These are phyloP conservation scores for Notoglanidium macrostoma DNA, from an alignment of 2,797 vertebrate species.

Conservation along the genomic window DNA sequence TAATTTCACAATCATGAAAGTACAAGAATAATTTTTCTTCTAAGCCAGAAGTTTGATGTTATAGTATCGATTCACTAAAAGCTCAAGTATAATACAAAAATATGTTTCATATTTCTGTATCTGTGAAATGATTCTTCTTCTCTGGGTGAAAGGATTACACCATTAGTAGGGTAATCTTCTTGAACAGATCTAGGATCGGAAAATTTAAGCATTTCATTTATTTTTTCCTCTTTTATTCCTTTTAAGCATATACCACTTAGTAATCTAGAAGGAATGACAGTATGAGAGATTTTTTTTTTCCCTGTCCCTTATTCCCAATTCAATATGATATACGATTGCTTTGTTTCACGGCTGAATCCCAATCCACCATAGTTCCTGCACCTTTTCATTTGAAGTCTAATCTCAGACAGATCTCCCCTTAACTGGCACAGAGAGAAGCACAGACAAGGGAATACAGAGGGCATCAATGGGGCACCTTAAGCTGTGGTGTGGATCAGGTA, in stretches of 20 bases:
- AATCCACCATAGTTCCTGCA: conserved; percentile 67
- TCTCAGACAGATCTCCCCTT: conserved; percentile 63
- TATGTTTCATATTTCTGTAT: background rate
- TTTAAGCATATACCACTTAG: conserved; percentile 27
- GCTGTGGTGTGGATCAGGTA: conserved; percentile 44
- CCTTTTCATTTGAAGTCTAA: conserved; percentile 70
- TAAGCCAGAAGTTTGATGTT: background rate
- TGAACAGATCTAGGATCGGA: background rate
- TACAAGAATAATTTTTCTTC: background rate
- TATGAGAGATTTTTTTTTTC: conserved; percentile 21
- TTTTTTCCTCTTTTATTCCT: conserved; percentile 38
- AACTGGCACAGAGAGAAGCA: conserved; percentile 50
- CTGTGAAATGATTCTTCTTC: background rate
- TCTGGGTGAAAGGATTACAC: background rate
- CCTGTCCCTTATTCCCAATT: conserved; percentile 80
- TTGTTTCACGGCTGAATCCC: conserved; percentile 77
- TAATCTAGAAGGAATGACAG: conserved; percentile 53
- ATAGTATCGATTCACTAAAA: background rate
- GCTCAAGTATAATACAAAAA: background rate
- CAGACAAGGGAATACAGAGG: conserved; percentile 39
- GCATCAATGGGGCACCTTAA: conserved; percentile 33
- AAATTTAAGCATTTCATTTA: conserved; percentile 20
- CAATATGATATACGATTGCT: conserved; percentile 82
- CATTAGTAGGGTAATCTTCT: background rate
- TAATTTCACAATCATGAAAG: background rate